Evolutionary conservation across 1,140 invertebrate species (phyloP), one percentile per base, ranked within the genome.

Genomic region (Drosophila virilis): DNA sequence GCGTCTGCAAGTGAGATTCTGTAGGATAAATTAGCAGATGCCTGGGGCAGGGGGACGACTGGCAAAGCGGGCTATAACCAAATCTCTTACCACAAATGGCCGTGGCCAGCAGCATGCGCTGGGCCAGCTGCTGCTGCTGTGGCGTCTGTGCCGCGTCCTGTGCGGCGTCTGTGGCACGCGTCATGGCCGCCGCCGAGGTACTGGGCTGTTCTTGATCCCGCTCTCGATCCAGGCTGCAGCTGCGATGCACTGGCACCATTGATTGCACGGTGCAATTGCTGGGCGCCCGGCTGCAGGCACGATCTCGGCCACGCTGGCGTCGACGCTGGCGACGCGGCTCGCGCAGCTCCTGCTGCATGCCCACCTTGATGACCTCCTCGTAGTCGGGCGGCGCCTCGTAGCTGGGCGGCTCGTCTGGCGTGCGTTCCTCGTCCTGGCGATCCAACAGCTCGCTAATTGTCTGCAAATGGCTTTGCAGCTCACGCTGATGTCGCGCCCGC

Each of bases 331-430:
- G 83, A 6, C 85, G 73, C 12, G 90, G 78, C 13, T 92, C 88
- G 8, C 79, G 74, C 22, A 92, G 66, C 58, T 92, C 90, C 58
- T 91, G 86, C 28, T 92, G 88, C 91, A 92, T 92, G 2, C 92
- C 93, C 9, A 95, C 71, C 77, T 95, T 95, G 9, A 95, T 93
- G 7, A 96, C 94, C 57, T 96, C 95, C 33, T 95, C 95, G 72
- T 96, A 96, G 59, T 95, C 94, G 0, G 95, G 95, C 0, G 95
- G 95, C 7, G 95, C 94, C 80, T 96, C 95, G 85, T 96, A 96
- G 35, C 93, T 93, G 0, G 95, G 95, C 9, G 95, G 95, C 33
- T 96, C 95, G 73, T 96, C 95, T 0, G 93, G 91, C 2, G 92
- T 81, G 32, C 92, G 78, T 78, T 94, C 73, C 91, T 94, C 81